Base-by-base conservation (phyloP, 2,113 vertebrate genomes). In the Cygnus buccinator region DNA sequence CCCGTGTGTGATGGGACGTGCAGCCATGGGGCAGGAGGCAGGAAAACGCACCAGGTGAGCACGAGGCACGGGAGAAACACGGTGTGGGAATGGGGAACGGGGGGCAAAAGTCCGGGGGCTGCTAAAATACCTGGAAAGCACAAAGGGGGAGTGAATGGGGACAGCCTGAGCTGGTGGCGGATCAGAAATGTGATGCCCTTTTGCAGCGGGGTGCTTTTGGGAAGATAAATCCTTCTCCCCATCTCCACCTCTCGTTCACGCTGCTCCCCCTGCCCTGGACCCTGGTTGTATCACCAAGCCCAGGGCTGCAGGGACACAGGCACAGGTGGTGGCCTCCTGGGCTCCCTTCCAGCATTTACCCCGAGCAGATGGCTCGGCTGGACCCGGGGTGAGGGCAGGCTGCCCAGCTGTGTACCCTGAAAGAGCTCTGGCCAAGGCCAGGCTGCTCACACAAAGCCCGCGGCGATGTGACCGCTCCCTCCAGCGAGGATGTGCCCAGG, bases 391-490 rank as follows among this genome's bases (percentile, higher is more conserved):
- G 5, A 37, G 3, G 13, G 43, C 62, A 16, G 26, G 21, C 7
- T 55, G 35, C 65, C 20, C 58, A 17, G 41, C 41, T 55, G 46
- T 4, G 25, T 21, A 50, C 31, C 68, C 1, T 0, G 18, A 25
- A 41, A 21, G 72, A 11, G 73, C 85, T n/a, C 74, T 3, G 58
- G 66, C 31, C 33, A 4, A 66, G 33, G 4, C 22, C 41, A 2
- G 1, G 3, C 2, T 5, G 67, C 76, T 39, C 46, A 11, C 6
- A 13, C 11, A 16, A 43, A 68, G 67, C 11, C 17, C 26, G 8
- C 0, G 7, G 46, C 10, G 46, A 33, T 18, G 5, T 1, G 59
- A 19, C 17, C 2, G 0, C 4, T 57, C 3, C 1, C 31, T 31
- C 35, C 2, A 4, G 7, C 14, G 10, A 29, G 26, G 43, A 43